Percentiles rank a stretch among this genome's conserved stretches.
phyloP scores from a whole-genome alignment of 2,797 vertebrate species.

The Hyperoplus immaculatus region DNA sequence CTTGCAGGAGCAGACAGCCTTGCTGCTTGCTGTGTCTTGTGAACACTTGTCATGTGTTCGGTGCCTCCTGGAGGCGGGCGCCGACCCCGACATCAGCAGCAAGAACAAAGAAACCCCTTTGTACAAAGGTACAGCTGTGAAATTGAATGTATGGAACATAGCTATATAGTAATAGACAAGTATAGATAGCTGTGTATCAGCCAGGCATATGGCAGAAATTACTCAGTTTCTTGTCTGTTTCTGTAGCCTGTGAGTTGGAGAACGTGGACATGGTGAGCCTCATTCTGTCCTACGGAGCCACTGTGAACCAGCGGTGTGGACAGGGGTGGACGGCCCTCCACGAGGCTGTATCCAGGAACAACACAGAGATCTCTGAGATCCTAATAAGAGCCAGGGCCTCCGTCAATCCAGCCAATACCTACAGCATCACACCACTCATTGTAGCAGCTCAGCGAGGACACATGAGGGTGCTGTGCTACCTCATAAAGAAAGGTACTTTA shows the following conservation, averaged over 20 bases:
- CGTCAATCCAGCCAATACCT: conserved; percentile 89
- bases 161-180: background rate
- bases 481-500: conserved; percentile 89
- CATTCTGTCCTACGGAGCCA: conserved; percentile 88
- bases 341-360: conserved; percentile 90
- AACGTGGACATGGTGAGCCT: conserved; percentile 86
- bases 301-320: conserved; percentile 93
- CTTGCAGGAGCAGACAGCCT: conserved; percentile 92
- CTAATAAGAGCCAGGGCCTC: conserved; percentile 90
- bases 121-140: conserved; percentile 91
- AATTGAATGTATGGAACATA: conserved; percentile 13
- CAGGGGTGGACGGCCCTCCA: conserved; percentile 95
- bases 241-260: conserved; percentile 91
- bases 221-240: conserved; percentile 24
- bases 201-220: background rate
- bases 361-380: conserved; percentile 89
- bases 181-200: background rate
- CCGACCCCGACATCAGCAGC: conserved; percentile 94
- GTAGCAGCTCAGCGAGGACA: conserved; percentile 93
- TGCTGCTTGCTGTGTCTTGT: conserved; percentile 90
- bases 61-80: conserved; percentile 90
- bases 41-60: conserved; percentile 90
- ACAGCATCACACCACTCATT: conserved; percentile 92
- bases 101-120: conserved; percentile 95
- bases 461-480: conserved; percentile 87